Conservation (phyloP, 2,888 invertebrate genomes). For the Euphydryas editha region DNA sequence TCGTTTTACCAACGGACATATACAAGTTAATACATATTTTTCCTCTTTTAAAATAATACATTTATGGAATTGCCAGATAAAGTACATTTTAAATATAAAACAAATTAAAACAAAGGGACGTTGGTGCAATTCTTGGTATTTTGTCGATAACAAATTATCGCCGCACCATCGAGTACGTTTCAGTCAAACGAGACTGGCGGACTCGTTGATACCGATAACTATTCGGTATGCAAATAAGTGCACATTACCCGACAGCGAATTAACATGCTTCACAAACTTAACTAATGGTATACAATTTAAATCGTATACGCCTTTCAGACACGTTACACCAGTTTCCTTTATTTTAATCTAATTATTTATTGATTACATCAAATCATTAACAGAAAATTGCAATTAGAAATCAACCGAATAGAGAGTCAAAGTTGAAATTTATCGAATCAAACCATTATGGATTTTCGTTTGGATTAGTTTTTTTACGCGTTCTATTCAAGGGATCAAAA, state of each 20-base stretch:
- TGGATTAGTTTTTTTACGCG: slow-evolving; percentile 1
- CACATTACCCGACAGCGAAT: slow-evolving; percentile 11
- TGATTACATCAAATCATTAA: no score
- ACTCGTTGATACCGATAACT: slow-evolving; percentile 27
- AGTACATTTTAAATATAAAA: slow-evolving; percentile 38
- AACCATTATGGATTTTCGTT: neutral
- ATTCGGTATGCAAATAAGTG: slow-evolving; percentile 36
- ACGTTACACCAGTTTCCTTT: neutral
- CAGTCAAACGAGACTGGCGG: slow-evolving; percentile 33
- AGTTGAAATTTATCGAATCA: neutral
- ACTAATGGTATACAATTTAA: neutral
- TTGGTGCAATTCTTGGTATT: slow-evolving; percentile 48
- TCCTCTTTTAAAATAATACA: slow-evolving; percentile 1
- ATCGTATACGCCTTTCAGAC: neutral
- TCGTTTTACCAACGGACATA: neutral
- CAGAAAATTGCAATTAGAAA: no score
- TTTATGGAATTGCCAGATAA: slow-evolving; percentile 27
- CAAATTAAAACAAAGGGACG: slow-evolving; percentile 39
- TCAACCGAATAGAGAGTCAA: neutral
- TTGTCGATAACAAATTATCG: slow-evolving; percentile 48
- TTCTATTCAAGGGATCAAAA: slow-evolving; percentile 25
- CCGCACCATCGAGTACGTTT: slow-evolving; percentile 43
- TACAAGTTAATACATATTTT: neutral
- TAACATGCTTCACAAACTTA: slow-evolving; percentile 11
- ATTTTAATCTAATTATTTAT: neutral